A percentile compares a stretch with the other conserved stretches of the same genome.
Conservation (phyloP, 2,888 invertebrate genomes). For the Lycophotia porphyrea region DNA sequence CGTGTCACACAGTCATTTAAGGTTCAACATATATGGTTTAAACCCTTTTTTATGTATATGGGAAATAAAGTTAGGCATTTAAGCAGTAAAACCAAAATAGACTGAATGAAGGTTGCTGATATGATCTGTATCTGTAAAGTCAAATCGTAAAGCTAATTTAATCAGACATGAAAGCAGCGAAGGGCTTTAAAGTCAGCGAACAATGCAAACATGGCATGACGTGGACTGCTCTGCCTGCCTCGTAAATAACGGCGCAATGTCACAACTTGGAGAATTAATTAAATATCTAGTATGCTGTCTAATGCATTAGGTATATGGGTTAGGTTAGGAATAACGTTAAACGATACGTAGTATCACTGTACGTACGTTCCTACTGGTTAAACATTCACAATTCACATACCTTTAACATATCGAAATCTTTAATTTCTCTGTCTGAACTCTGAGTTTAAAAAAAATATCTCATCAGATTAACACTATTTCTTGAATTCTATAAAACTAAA, state of each 20-base stretch:
- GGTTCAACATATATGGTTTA: constrained; percentile 12
- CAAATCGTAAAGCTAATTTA: constrained; percentile 50
- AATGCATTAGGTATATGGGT: not conserved
- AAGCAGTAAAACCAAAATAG: constrained; percentile 30
- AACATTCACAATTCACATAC: no score
- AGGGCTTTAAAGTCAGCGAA: constrained; percentile 40
- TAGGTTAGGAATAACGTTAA: constrained; percentile 1
- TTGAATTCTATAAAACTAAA: no score
- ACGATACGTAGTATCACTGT: no score
- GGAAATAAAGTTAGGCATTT: constrained; percentile 29
- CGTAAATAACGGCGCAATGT: constrained; percentile 55
- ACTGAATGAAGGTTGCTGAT: constrained; percentile 13
- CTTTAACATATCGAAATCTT: no score
- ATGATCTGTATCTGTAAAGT: constrained; percentile 28
- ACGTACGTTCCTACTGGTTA: no score
- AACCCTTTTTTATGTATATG: constrained; percentile 36
- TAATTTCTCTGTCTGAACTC: no score
- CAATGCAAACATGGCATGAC: constrained; percentile 57
- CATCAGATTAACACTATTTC: no score
- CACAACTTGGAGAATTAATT: constrained; percentile 56
- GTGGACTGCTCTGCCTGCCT: constrained; percentile 34
- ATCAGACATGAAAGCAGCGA: constrained; percentile 41
- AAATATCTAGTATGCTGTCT: constrained; percentile 41
- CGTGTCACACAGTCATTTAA: constrained; percentile 23
- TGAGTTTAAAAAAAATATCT: no score